Base-by-base conservation (phyloP, 2,797 vertebrate species). In the Setipinna tenuifilis region DNA sequence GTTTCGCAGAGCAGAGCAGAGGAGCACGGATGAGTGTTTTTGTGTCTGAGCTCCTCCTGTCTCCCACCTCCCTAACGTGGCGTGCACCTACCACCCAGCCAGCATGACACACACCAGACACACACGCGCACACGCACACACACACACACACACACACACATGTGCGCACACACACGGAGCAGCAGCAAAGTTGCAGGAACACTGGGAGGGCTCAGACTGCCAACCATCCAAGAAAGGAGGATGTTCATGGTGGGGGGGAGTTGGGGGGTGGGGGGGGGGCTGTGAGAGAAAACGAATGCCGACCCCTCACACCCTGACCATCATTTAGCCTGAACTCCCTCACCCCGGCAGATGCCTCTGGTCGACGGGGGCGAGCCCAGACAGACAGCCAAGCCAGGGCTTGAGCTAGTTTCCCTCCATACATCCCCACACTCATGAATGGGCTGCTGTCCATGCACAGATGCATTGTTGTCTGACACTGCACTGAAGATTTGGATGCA, bases 71-170 rank as follows among this genome's bases (percentile, higher is more conserved):
- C 65, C 68, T 16, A 28, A 0, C 21, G 17, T 59, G 58, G 17
- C 19, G 31, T 7, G 35, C 19, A 35, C 17, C 31, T 78, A 21
- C 71, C 71, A 78, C 71, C 71, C 71, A 78, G 71, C 35, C 71
- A 41, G 71, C 35, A 35, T 41, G 71, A 78, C 31, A 78, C 71
- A 78, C 71, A 78, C 71, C 71, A 78, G 17, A 44, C 17, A 78
- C 35, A 78, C 35, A 54, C 50, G 9, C 7, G 21, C 50, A 54
- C 50, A 54, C 50, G 9, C 50, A 54, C 50, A 54, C 61, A 62
- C 61, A 62, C 61, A 62, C 61, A 62, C n/a, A 62, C 59, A 62
- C 59, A 62, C 59, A 62, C 59, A 62, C 61, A 65, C 61, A 62
- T 19, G n/a, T 19, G n/a, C n/a, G n/a, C 61, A 62, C 65, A 68